phyloP scores from a whole-genome alignment of 2,888 invertebrate genomes.

The Maniola hyperantus region DNA sequence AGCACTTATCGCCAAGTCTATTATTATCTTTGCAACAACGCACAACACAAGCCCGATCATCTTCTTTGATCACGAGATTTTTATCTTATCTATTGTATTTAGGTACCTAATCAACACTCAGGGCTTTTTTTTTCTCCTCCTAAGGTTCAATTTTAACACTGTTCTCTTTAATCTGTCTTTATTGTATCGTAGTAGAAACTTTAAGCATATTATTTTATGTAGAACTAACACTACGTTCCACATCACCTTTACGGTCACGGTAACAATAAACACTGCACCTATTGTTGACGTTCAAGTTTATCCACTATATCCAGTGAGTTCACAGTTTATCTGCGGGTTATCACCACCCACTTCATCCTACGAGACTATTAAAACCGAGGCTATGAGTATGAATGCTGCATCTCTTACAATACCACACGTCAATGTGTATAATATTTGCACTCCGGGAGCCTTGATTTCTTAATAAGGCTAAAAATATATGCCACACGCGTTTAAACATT shows the following conservation, averaged over 20 bases:
- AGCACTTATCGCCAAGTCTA: slow-evolving; percentile 54
- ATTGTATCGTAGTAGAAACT: slow-evolving; percentile 30
- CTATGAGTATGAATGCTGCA: slow-evolving; percentile 46
- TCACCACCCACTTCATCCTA: slow-evolving; percentile 46
- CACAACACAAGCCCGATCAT: slow-evolving; percentile 71
- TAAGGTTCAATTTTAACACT: slow-evolving; percentile 48
- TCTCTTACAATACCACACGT: slow-evolving; percentile 43
- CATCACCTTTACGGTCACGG: slow-evolving; percentile 33
- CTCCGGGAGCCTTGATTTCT: slow-evolving; percentile 59
- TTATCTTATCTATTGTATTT: slow-evolving; percentile 39
- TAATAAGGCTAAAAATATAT: slow-evolving; percentile 52
- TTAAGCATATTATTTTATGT: slow-evolving; percentile 33
- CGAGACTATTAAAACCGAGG: slow-evolving; percentile 47
- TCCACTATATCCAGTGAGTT: slow-evolving; percentile 34
- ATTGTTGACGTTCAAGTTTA: slow-evolving; percentile 32
- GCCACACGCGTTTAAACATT: slow-evolving; percentile 52
- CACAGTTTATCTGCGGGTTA: slow-evolving; percentile 63
- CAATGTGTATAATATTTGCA: slow-evolving; percentile 34
- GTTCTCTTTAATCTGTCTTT: slow-evolving; percentile 32
- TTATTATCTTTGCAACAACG: slow-evolving; percentile 61
- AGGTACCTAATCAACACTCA: slow-evolving; percentile 29
- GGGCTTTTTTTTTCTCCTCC: slow-evolving; percentile 57
- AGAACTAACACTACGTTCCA: slow-evolving; percentile 28
- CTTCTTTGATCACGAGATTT: slow-evolving; percentile 41
- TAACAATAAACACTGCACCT: slow-evolving; percentile 37